Base-by-base conservation (phyloP, 2,113 vertebrate species). In the Antechinus flavipes region DNA sequence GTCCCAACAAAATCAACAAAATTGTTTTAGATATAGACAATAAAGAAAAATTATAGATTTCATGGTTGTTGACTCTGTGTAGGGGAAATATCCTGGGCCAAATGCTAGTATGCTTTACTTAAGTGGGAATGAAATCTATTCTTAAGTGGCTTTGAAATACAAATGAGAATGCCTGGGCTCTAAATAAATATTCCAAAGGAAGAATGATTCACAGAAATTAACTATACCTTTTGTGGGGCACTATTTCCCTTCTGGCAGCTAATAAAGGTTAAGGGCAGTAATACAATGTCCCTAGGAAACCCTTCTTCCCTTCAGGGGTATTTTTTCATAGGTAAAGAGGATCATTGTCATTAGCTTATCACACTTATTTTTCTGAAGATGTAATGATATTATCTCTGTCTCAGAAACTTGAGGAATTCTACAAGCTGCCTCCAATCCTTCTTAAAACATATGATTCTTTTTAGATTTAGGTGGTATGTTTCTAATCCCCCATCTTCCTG, bases 81-180 rank as follows among this genome's bases (percentile, higher is more conserved):
- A 16, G 5, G 35, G 16, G n/a, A 76, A 76, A n/a, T 42, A 84
- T n/a, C n/a, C 35, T 84, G 16, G 68, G 68, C 68, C 68, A 84
- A 84, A 19, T 42, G 16, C 16, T 42, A 84, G 16, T 19, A 19
- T 16, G n/a, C 68, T 76, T 76, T 76, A 76, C 68, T 76, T 76
- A 76, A n/a, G 8, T 49, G 12, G 49, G 92, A 58, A 96, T 1
- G 24, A 96, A 16, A 54, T 91, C 94, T 90, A 93, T 76, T 76
- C 68, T 76, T 42, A 76, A 76, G 68, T 42, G 16, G 68, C 30
- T 76, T 76, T 76, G 35, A 14, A 76, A n/a, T 42, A n/a, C 35
- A 1, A 76, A 76, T 76, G 16, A 68, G 61, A 68, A 35, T 68
- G 30, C 61, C 35, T 68, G 12, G 11, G 58, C 11, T 68, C 30